Base-by-base conservation (phyloP, 2,113 vertebrate genomes). In the Meles meles region DNA sequence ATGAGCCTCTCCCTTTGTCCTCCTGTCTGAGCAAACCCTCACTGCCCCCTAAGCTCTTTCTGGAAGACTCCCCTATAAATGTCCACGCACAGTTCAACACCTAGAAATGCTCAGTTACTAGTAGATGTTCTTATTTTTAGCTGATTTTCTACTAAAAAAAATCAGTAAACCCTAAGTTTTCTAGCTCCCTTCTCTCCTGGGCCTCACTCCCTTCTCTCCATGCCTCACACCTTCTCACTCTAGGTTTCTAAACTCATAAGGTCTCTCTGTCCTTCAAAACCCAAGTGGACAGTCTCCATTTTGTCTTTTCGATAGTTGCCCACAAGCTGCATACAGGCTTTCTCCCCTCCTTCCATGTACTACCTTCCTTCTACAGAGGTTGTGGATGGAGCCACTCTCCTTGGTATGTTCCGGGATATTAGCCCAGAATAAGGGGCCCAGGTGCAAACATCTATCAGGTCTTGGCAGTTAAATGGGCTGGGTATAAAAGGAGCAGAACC, bases 191-290 rank as follows among this genome's bases (percentile, higher is more conserved):
- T 61, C 42, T 31, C 12, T 76, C 76, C 52, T 61, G 23, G 31
- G 39, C 13, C 3, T n/a, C n/a, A n/a, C 5, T 17, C 31, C 31
- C 63, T 42, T 61, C 42, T 31, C 12, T 76, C 76, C 61, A 15
- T 20, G 39, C 15, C n/a, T 57, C 15, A 21, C 14, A 15, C 0
- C 7, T 39, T 27, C n/a, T 81, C 37, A 13, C 0, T 47, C 49
- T 15, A 14, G 44, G 15, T 67, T 31, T 27, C 34, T 14, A 80
- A 44, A n/a, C n/a, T 85, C 34, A 37, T 27, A 31, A 39, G 25
- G 34, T 85, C 91, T 52, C 55, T 1, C 11, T 49, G 18, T 77
- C 44, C 18, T 25, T 25, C 57, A 39, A 25, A 52, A 25, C 44
- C 7, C 27, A 52, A 18, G 12, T 5, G 3, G n/a, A 6, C 2